phyloP scores from a whole-genome alignment of 2,113 vertebrate species.

The Agelaius phoeniceus region DNA sequence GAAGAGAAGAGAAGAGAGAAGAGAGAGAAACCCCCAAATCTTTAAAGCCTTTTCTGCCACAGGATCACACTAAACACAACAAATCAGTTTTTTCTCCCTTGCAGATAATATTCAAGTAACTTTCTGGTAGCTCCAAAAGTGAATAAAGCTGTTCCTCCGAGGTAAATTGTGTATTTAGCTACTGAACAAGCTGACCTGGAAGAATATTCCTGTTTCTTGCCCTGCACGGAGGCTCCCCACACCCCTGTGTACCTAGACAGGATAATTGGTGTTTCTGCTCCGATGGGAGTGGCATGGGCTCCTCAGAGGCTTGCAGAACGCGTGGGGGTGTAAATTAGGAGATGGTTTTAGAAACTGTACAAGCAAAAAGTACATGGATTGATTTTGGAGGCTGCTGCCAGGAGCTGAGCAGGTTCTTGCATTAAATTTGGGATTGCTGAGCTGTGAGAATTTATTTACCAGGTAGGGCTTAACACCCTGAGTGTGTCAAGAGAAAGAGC shows the following conservation, averaged over 20 bases:
- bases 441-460: not conserved
- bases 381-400: not conserved
- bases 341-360: not conserved
- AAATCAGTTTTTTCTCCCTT: not conserved
- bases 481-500: not conserved
- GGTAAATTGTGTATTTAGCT: slow-evolving; percentile 1
- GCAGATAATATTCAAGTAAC: not conserved
- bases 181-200: slow-evolving; percentile 1
- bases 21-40: not conserved
- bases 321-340: slow-evolving; percentile 13
- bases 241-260: slow-evolving; percentile 42
- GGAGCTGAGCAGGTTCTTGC: not conserved
- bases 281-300: not conserved
- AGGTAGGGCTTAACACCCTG: not conserved
- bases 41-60: not conserved
- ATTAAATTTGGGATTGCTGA: not conserved
- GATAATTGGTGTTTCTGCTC: slow-evolving; percentile 68
- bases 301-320: slow-evolving; percentile 20
- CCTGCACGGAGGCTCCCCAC: slow-evolving; percentile 53
- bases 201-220: slow-evolving; percentile 31
- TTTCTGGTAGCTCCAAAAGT: not conserved
- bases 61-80: not conserved
- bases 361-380: not conserved
- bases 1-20: not conserved
- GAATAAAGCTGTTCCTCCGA: slow-evolving; percentile 18